phyloP scores from a whole-genome alignment of 2,797 vertebrate genomes.

The Mus minutoides region DNA sequence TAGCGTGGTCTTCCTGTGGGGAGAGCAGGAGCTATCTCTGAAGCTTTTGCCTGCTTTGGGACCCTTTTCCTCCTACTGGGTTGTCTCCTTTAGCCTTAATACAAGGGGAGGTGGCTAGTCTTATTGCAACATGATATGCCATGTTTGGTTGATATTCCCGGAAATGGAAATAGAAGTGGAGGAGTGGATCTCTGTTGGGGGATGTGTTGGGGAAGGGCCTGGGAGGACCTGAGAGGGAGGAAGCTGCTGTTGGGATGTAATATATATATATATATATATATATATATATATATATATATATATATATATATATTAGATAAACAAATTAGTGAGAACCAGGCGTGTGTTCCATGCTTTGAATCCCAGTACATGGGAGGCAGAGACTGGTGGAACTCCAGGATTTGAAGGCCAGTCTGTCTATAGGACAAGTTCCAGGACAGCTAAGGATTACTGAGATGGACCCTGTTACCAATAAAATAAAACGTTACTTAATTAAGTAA shows the following conservation, averaged over 20 bases:
- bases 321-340: neutral
- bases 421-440: neutral
- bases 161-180: neutral
- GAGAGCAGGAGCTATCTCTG: neutral
- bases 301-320: no score
- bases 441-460: neutral
- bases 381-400: neutral
- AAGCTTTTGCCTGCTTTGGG: neutral
- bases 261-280: no score
- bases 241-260: neutral
- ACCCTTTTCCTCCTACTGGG: neutral
- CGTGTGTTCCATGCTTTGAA: neutral
- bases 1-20: neutral
- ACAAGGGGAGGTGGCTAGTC: neutral
- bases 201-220: neutral
- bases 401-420: neutral
- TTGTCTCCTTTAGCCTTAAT: neutral
- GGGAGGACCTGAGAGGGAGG: neutral
- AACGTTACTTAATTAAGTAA: neutral
- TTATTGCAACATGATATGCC: neutral
- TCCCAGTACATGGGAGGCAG: neutral
- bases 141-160: neutral
- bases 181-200: neutral
- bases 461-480: neutral
- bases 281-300: no score